phyloP scores from a whole-genome alignment of 2,113 vertebrate species.

The Pycnonotus jocosus region DNA sequence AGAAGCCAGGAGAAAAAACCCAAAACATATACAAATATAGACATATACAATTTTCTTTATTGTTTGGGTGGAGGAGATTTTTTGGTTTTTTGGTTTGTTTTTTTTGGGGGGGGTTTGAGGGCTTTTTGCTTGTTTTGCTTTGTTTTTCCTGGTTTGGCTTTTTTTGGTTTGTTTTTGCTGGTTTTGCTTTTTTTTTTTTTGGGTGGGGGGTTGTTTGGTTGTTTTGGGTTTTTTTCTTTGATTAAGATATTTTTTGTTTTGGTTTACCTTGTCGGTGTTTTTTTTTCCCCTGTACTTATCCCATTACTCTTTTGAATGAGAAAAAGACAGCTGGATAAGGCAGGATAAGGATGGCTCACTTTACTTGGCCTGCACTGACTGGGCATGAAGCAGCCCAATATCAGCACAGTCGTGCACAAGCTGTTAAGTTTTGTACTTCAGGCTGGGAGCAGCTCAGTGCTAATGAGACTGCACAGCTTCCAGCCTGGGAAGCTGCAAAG shows the following conservation, averaged over 20 bases:
- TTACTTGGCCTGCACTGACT: background rate
- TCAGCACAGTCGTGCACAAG: background rate
- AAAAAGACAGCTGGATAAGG: background rate
- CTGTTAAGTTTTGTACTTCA: background rate
- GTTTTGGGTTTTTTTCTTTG: rapidly evolving
- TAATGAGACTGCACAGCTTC: background rate
- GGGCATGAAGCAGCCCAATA: background rate
- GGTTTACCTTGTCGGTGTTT: too few relatives aligned
- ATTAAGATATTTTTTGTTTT: rapidly evolving
- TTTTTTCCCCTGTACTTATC: rapidly evolving
- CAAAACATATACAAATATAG: background rate
- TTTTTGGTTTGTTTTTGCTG: rapidly evolving
- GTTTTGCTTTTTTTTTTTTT: too few relatives aligned
- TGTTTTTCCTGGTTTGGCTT: too few relatives aligned
- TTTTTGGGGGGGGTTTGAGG: too few relatives aligned
- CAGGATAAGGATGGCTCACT: background rate
- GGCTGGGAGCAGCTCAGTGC: background rate
- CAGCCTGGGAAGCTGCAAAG: background rate
- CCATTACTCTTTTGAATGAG: background rate
- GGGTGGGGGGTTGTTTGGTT: background rate
- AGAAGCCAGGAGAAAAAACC: background rate
- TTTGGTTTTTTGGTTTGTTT: rapidly evolving
- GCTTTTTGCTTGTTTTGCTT: too few relatives aligned
- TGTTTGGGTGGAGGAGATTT: background rate
- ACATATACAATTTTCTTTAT: rapidly evolving